Evolutionary conservation across 2,113 vertebrate species (phyloP).

Genomic region (Melanostigma gelatinosum): DNA sequence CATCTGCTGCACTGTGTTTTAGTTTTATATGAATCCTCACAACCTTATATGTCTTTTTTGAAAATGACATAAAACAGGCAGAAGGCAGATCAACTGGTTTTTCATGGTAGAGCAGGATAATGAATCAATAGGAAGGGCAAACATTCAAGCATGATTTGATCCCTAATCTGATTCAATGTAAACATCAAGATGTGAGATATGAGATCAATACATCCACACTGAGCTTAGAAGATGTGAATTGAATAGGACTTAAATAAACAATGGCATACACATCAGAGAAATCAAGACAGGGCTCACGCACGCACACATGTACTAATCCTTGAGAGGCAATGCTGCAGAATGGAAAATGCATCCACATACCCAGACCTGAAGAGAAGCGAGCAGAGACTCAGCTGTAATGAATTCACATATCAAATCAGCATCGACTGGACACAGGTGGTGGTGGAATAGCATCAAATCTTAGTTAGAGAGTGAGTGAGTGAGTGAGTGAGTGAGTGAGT

Average conservation of each 20-base stretch:
- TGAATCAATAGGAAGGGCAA: background rate
- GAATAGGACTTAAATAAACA: background rate
- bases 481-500: background rate
- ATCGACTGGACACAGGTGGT: constrained; percentile 40
- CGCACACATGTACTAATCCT: background rate
- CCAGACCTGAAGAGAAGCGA: background rate
- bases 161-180: constrained; percentile 12
- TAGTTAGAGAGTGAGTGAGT: background rate
- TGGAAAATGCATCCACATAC: background rate
- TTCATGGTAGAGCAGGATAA: background rate
- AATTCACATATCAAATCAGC: constrained; percentile 47
- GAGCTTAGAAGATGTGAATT: background rate
- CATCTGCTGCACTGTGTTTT: background rate
- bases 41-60: background rate
- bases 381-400: constrained; percentile 34
- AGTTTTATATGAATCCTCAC: background rate
- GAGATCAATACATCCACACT: background rate
- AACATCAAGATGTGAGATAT: background rate
- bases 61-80: background rate
- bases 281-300: background rate
- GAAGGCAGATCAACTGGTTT: background rate
- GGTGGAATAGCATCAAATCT: constrained; percentile 3
- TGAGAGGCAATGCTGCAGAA: background rate
- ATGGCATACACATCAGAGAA: background rate
- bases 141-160: background rate